Conservation (phyloP, 2,888 invertebrate species). For the Megastigmus dorsalis region DNA sequence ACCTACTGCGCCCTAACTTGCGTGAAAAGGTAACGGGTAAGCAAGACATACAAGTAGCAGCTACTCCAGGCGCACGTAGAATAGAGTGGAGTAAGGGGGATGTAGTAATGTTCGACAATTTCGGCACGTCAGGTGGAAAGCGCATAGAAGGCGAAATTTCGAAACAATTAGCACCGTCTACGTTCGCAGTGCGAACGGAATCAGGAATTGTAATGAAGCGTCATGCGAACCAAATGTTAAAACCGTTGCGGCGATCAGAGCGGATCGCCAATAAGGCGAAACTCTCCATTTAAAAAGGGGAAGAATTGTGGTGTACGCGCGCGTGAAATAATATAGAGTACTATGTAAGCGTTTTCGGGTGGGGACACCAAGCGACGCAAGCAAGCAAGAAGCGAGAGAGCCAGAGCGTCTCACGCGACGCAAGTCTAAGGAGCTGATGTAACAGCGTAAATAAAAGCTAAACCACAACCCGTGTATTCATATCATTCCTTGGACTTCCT, state of each 20-base stretch:
- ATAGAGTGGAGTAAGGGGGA: not conserved
- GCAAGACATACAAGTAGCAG: not conserved
- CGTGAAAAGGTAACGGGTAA: not conserved
- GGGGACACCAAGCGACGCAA: too few species aligned
- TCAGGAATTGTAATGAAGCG: not conserved
- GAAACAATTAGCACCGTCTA: constrained; percentile 16
- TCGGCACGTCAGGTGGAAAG: not conserved
- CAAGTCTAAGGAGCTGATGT: too few species aligned
- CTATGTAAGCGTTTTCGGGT: too few species aligned
- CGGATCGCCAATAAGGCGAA: not conserved
- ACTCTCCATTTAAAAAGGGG: not conserved
- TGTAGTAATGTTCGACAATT: constrained; percentile 1
- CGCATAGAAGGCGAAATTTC: not conserved
- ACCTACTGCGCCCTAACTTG: not conserved
- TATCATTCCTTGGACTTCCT: too few species aligned
- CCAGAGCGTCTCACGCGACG: too few species aligned
- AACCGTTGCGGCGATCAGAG: constrained; percentile 30
- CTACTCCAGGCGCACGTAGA: not conserved
- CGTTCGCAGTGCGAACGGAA: not conserved
- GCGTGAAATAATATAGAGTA: not conserved
- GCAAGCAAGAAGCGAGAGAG: too few species aligned
- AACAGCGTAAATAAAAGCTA: too few species aligned
- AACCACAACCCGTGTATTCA: too few species aligned
- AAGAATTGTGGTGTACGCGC: not conserved
- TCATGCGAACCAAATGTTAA: too few species aligned